Conservation (phyloP, 1,140 invertebrate species). For the Scaptomyza pallida region DNA sequence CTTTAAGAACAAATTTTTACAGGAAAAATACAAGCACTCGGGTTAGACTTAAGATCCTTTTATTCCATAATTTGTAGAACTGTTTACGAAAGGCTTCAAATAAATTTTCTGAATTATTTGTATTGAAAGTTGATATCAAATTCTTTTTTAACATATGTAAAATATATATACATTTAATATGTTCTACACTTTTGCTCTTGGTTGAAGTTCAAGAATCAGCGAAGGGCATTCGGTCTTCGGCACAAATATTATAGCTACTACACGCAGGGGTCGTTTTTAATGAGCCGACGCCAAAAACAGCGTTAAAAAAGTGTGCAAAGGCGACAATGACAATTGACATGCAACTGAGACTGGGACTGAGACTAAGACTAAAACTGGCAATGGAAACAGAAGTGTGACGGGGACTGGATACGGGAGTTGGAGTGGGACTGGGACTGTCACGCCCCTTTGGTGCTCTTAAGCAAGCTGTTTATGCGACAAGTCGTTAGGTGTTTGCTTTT, state of each 20-base stretch:
- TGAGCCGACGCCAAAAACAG: slow-evolving; percentile 36
- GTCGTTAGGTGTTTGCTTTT: not conserved
- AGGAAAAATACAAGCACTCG: too few relatives aligned
- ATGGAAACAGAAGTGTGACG: not conserved
- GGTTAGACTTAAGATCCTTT: too few relatives aligned
- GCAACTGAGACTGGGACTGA: slow-evolving; percentile 51
- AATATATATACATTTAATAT: too few relatives aligned
- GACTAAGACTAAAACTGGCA: too few relatives aligned
- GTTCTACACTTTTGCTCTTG: too few relatives aligned
- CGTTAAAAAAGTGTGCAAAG: slow-evolving; percentile 43
- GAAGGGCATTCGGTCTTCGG: not conserved
- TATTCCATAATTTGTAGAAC: too few relatives aligned
- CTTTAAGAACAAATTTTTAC: too few relatives aligned
- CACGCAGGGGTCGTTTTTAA: slow-evolving; percentile 40
- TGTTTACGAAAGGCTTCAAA: too few relatives aligned
- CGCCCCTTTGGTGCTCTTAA: not conserved
- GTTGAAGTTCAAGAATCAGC: not conserved
- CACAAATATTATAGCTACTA: not conserved
- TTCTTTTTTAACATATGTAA: too few relatives aligned
- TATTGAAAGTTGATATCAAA: too few relatives aligned
- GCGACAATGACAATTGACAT: slow-evolving; percentile 65
- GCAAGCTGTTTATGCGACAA: slow-evolving; percentile 24
- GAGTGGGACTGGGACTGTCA: slow-evolving; percentile 26
- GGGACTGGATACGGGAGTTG: too few relatives aligned
- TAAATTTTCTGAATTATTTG: too few relatives aligned